phyloP scores from a whole-genome alignment of 1,140 invertebrate species.

The Solen grandis region DNA sequence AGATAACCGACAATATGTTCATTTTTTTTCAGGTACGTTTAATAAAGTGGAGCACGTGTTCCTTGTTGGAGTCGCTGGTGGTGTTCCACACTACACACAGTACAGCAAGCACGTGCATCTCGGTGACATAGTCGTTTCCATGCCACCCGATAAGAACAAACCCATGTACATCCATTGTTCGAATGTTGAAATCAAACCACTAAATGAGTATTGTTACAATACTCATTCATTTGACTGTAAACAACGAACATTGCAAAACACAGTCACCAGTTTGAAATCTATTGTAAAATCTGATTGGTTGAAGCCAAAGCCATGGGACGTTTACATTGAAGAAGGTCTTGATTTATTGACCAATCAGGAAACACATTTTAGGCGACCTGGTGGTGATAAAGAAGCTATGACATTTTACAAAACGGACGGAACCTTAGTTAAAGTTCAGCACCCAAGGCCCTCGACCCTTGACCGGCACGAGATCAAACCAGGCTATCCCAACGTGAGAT shows the following conservation, averaged over 20 bases:
- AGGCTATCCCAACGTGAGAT: constrained; percentile 84
- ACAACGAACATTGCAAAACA: constrained; percentile 63
- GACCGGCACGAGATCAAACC: constrained; percentile 50
- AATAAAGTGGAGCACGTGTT: constrained; percentile 88
- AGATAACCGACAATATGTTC: no score
- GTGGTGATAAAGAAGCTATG: constrained; percentile 92
- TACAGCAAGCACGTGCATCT: constrained; percentile 95
- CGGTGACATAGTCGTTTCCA: constrained; percentile 96
- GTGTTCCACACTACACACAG: constrained; percentile 98
- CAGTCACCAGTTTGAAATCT: constrained; percentile 58
- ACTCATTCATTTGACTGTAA: constrained; percentile 62
- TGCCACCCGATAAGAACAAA: constrained; percentile 73
- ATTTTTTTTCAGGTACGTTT: constrained; percentile 71
- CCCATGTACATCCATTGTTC: constrained; percentile 77
- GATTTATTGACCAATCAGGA: constrained; percentile 74
- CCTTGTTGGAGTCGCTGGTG: constrained; percentile 96
- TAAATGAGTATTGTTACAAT: constrained; percentile 59
- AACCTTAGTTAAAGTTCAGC: constrained; percentile 93
- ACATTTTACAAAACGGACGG: constrained; percentile 95
- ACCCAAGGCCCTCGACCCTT: constrained; percentile 67
- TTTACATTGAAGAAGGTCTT: constrained; percentile 87
- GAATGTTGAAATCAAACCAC: constrained; percentile 63
- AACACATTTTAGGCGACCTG: constrained; percentile 87
- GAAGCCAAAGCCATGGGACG: constrained; percentile 80
- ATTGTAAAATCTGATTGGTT: constrained; percentile 36